phyloP scores from a whole-genome alignment of 53 echinoderm and acorn worm genomes.

The Henricia sp. region DNA sequence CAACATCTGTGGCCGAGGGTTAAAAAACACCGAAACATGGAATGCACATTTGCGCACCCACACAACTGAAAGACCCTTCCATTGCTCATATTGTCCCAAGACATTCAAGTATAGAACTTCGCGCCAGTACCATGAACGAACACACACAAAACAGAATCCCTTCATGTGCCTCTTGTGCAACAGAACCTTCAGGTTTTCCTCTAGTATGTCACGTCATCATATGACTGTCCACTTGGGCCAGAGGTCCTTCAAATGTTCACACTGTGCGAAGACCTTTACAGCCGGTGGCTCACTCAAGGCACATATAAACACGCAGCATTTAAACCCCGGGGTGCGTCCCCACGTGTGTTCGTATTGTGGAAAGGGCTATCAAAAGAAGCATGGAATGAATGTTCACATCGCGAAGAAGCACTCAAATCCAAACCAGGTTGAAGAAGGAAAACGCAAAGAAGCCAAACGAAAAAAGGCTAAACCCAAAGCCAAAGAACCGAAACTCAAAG shows the following conservation, averaged over 20 bases:
- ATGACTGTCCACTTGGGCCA: conserved; percentile 25
- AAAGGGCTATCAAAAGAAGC: neutral
- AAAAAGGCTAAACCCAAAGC: neutral
- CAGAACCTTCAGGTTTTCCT: neutral
- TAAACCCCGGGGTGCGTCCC: neutral
- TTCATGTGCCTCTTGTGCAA: conserved; percentile 24
- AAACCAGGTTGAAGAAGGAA: neutral
- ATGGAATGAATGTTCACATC: conserved; percentile 1
- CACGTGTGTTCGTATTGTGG: neutral
- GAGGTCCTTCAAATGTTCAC: conserved; percentile 14
- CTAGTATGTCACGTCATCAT: conserved; percentile 2
- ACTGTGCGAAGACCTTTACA: conserved; percentile 19
- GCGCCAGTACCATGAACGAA: conserved; percentile 14
- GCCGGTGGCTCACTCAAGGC: neutral
- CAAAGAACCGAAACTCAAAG: neutral
- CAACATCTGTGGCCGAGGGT: conserved; percentile 9
- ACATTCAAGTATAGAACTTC: conserved; percentile 15
- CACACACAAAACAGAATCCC: conserved; percentile 15
- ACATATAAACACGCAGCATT: neutral
- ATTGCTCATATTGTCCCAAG: conserved; percentile 2
- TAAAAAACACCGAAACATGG: neutral
- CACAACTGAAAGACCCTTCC: conserved; percentile 21
- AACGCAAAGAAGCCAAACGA: neutral
- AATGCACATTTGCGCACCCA: conserved; percentile 14
- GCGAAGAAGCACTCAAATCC: conserved; percentile 6